Conservation (phyloP, 2,888 invertebrate genomes). For the Mechanitis messenoides region DNA sequence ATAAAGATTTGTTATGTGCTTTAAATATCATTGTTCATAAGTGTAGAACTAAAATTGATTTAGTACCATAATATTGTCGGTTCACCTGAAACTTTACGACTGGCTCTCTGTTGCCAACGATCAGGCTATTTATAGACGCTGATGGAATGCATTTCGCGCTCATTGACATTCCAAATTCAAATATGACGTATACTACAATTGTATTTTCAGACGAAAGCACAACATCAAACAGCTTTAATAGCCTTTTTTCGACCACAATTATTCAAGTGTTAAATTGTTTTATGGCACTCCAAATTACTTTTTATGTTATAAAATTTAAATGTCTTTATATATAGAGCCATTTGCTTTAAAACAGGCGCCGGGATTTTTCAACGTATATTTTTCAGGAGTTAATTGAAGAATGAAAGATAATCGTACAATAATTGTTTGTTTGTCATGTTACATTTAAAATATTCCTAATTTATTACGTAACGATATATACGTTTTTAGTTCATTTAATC, state of each 20-base stretch:
- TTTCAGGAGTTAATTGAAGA: no score
- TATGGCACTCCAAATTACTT: slow-evolving; percentile 13
- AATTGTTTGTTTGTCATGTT: no score
- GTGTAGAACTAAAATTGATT: slow-evolving; percentile 28
- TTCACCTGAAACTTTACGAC: slow-evolving; percentile 35
- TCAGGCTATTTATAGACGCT: slow-evolving; percentile 30
- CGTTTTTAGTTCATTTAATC: no score
- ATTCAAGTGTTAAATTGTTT: neutral
- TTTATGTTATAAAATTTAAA: slow-evolving; percentile 17
- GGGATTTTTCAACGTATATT: neutral
- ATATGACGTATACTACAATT: slow-evolving; percentile 23
- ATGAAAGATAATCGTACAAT: no score
- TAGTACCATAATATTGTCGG: slow-evolving; percentile 29
- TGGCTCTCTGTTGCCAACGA: slow-evolving; percentile 32
- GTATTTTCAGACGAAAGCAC: slow-evolving; percentile 10
- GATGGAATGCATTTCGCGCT: slow-evolving; percentile 28
- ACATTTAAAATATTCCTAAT: no score
- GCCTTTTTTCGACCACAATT: slow-evolving; percentile 5
- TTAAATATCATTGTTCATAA: slow-evolving; percentile 8
- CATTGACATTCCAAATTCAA: slow-evolving; percentile 35
- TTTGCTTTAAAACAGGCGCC: neutral
- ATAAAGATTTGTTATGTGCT: slow-evolving; percentile 7
- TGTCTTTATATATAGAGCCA: slow-evolving; percentile 5
- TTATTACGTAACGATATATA: no score
- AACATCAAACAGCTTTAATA: slow-evolving; percentile 10